Evolutionary conservation across 2,888 invertebrate species (phyloP), one percentile per base, ranked within the genome.

Genomic region (Cistogaster globosa): DNA sequence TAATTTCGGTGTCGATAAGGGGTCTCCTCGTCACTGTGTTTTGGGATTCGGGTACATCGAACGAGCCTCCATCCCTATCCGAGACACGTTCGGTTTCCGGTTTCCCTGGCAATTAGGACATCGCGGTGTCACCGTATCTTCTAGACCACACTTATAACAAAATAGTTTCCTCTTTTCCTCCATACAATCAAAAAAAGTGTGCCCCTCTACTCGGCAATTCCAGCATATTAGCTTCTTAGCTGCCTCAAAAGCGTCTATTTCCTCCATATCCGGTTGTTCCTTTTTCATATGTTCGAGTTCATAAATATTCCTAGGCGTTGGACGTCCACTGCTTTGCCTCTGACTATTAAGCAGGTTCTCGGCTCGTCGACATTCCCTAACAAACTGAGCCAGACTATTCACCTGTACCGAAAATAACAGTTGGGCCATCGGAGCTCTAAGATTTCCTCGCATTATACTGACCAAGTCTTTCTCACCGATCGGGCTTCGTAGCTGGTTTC

Each of bases 141-240:
- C 48, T 11, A 16, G 2, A 7, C 65, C 65, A 11, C 65, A 65
- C 16, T 51, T 65, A n/a, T 26, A 65, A 51, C 65, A 65, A n/a
- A 65, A 51, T 1, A 48, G 9, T 11, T 9, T 16, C 16, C 48
- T 12, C 2, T 9, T 65, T 14, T 67, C 36, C 6, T 53, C 67
- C 18, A 4, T 5, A 20, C 67, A 67, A 1, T 67, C 51, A 1
- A 38, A 9, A 8, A 42, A 62, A 0, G 42, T 42, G 7, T 62
- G 42, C 1, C 62, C 62, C 7, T 18, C 36, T 1, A 0, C 36
- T 8, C 53, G n/a, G 14, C 51, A 67, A 11, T 67, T 67, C 67
- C 67, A 67, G 8, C 67, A 67, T 0, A 18, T 18, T 7, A 67
- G 26, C 20, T 55, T 53, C 14, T 32, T 18, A 0, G 7, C 1